phyloP scores from a whole-genome alignment of 2,797 vertebrate species.

The Crax fasciolata region DNA sequence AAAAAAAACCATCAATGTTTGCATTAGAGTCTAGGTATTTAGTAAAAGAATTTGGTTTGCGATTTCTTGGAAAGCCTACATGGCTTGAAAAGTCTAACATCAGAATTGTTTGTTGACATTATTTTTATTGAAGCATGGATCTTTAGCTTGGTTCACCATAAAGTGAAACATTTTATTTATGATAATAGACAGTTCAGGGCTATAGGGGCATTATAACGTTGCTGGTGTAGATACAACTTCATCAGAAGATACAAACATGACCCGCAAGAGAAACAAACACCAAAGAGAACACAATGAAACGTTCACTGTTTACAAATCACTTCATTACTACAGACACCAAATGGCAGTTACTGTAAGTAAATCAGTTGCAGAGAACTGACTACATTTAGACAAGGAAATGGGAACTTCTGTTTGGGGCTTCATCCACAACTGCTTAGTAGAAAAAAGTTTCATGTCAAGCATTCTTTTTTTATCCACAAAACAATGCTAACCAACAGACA shows the following conservation, averaged over 20 bases:
- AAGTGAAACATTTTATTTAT: slow-evolving; percentile 77
- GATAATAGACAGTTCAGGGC: slow-evolving; percentile 77
- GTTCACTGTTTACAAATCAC: slow-evolving; percentile 85
- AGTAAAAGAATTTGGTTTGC: neutral
- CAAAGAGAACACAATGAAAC: slow-evolving; percentile 84
- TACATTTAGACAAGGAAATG: slow-evolving; percentile 75
- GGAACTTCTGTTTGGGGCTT: slow-evolving; percentile 75
- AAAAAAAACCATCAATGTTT: neutral
- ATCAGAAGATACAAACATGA: slow-evolving; percentile 83
- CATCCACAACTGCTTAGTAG: slow-evolving; percentile 80
- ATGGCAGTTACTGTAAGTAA: slow-evolving; percentile 87
- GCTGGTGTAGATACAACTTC: slow-evolving; percentile 84
- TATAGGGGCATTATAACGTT: slow-evolving; percentile 79
- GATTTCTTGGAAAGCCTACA: neutral
- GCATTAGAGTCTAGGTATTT: neutral
- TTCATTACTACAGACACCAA: slow-evolving; percentile 86
- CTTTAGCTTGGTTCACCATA: slow-evolving; percentile 78
- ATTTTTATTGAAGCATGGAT: slow-evolving; percentile 83
- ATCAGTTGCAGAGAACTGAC: slow-evolving; percentile 80
- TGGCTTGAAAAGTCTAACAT: slow-evolving; percentile 24
- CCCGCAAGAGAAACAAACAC: slow-evolving; percentile 83
- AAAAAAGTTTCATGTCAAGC: slow-evolving; percentile 82
- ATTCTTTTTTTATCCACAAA: slow-evolving; percentile 84
- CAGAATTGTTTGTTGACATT: slow-evolving; percentile 71
- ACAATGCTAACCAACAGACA: slow-evolving; percentile 82